These are phyloP conservation scores for Jordanella pulchra DNA, from an alignment of 2,797 vertebrate genomes.

Conservation along the genomic window DNA sequence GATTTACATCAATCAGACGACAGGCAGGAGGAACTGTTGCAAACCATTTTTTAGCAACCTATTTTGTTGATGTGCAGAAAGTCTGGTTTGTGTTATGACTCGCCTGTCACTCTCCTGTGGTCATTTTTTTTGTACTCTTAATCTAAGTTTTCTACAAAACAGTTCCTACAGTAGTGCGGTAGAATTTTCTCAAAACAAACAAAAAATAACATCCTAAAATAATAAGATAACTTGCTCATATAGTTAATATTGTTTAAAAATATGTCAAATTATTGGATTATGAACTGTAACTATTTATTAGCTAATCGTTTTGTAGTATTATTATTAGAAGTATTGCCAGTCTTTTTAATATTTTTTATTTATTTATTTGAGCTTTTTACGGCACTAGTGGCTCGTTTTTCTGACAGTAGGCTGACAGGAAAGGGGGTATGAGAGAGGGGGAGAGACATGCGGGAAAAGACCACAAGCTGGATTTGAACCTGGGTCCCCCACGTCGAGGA, in stretches of 20 bases:
- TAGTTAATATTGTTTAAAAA: background rate
- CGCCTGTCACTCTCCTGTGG: background rate
- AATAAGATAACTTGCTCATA: background rate
- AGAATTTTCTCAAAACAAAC: no score
- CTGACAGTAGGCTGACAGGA: no score
- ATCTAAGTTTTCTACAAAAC: background rate
- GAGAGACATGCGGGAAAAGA: no score
- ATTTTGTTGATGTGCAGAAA: background rate
- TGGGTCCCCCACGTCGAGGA: no score
- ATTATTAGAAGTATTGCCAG: background rate
- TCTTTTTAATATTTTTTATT: no score
- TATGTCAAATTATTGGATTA: background rate
- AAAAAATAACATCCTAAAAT: background rate
- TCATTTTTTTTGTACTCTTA: background rate
- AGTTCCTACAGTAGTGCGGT: no score
- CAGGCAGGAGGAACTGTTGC: conserved; percentile 51
- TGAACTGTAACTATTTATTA: background rate
- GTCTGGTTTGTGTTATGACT: background rate
- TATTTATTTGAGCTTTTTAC: no score
- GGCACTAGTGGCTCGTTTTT: no score
- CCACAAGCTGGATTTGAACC: no score
- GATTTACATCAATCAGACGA: conserved; percentile 57
- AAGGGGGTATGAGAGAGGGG: no score
- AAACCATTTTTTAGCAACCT: background rate
- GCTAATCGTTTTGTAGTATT: background rate